phyloP scores from a whole-genome alignment of 2,888 invertebrate species.

The Ormyrus rosae region DNA sequence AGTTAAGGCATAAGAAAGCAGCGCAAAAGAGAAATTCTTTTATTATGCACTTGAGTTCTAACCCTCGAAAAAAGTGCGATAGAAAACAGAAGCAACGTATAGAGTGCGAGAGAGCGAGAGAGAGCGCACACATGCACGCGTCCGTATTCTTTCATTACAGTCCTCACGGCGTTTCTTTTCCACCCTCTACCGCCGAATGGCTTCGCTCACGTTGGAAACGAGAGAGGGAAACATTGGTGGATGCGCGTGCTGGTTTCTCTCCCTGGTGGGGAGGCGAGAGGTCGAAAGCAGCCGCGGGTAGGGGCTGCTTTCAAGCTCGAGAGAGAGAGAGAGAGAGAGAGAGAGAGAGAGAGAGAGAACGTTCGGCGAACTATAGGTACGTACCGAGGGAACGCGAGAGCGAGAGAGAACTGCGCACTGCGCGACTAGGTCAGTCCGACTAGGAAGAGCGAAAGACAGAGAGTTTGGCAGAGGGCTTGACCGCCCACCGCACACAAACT shows the following conservation, averaged over 20 bases:
- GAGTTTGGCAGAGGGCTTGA: not conserved
- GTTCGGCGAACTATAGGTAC: not conserved
- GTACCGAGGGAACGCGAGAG: not conserved
- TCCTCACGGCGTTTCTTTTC: not conserved
- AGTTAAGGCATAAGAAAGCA: too few species aligned
- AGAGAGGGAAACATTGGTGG: not conserved
- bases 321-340: not conserved
- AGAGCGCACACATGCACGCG: not conserved
- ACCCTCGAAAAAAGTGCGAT: not conserved
- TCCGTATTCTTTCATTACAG: conserved; percentile 26
- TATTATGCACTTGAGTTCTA: not conserved
- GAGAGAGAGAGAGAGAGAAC: not conserved
- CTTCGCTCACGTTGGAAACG: not conserved
- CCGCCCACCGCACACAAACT: not conserved
- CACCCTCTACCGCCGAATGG: not conserved
- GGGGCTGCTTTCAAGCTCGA: not conserved
- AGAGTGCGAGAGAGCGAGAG: not conserved
- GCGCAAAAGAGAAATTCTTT: too few species aligned
- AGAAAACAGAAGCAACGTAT: too few species aligned
- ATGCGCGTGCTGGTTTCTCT: not conserved
- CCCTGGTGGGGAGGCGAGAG: conserved; percentile 7
- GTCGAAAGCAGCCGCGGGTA: conserved; percentile 15
- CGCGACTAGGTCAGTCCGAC: conserved; percentile 33
- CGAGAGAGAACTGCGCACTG: not conserved
- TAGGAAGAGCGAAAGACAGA: not conserved